Base-by-base conservation (phyloP, 2,797 vertebrate species). In the Microcaecilia unicolor region DNA sequence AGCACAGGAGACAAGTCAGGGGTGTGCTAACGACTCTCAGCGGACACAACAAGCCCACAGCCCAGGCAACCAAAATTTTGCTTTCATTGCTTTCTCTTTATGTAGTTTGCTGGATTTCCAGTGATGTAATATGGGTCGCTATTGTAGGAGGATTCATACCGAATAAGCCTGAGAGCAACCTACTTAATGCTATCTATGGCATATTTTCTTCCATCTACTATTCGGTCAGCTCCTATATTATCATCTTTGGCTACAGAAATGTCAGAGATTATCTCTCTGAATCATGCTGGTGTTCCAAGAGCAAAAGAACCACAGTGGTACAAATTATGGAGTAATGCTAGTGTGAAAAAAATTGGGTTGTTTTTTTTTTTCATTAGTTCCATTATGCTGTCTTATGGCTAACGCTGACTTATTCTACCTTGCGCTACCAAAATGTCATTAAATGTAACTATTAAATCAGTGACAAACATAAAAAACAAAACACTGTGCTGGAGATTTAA, bases 141-240 rank as follows among this genome's bases (percentile, higher is more conserved):
- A 17, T 37, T 3, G 18, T 51, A 29, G 41, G 41, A 3, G 45
- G 41, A 3, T 9, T 60, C 7, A 27, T 46, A 6, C 17, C 25
- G 22, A 34, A 14, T 7, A 18, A 10, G 10, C 37, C 42, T 18
- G 29, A 51, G 9, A 52, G 23, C 16, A 23, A 36, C 5, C 9
- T 48, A 28, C 51, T 58, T 12, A 28, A 16, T 1, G 25, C 22
- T 3, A 14, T 46, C 7, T 55, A 29, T 0, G 5, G 44, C 15
- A 18, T 41, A 3, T n/a, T 66, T 18, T 52, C 44, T 21, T 59
- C 28, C 4, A 18, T 55, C 10, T 62, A 48, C 41, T 62, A 62
- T 12, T 57, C 58, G 0, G 19, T 29, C 31, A 58, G 45, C 6
- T 58, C 45, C 1, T 58, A 34, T 4, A 39, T 46, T 9, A 25